Evolutionary conservation across 2,888 invertebrate species (phyloP).

Genomic region (Pristionchus japonicus): DNA sequence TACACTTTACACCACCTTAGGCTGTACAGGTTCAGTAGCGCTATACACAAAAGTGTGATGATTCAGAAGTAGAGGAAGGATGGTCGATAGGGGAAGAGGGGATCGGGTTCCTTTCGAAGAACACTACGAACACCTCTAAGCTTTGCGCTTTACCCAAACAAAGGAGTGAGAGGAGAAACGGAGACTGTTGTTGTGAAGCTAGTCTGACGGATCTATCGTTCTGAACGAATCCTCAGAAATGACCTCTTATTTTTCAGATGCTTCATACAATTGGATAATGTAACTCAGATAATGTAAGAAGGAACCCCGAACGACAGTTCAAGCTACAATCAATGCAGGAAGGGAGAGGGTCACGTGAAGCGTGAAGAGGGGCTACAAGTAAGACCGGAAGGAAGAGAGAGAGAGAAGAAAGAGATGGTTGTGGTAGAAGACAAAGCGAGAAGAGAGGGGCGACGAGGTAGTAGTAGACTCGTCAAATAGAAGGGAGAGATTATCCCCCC

Average conservation of each 20-base stretch:
- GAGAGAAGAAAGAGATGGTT: neutral
- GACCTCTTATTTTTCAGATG: neutral
- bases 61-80: neutral
- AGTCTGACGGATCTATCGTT: neutral
- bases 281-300: neutral
- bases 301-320: neutral
- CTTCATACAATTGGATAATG: neutral
- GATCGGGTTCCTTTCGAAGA: constrained; percentile 5
- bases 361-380: constrained; percentile 30
- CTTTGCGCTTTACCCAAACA: neutral
- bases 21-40: neutral
- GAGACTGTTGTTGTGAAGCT: neutral
- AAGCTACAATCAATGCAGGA: neutral
- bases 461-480: constrained; percentile 30
- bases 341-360: neutral
- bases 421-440: constrained; percentile 42
- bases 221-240: too few relatives aligned
- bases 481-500: neutral
- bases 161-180: neutral
- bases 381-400: neutral
- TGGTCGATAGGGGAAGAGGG: neutral
- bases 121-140: constrained; percentile 1
- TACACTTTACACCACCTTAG: neutral
- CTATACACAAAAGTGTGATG: neutral
- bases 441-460: neutral